These are phyloP conservation scores for Macrosoma leucophasiata DNA, from an alignment of 2,888 invertebrate species.

Conservation along the genomic window DNA sequence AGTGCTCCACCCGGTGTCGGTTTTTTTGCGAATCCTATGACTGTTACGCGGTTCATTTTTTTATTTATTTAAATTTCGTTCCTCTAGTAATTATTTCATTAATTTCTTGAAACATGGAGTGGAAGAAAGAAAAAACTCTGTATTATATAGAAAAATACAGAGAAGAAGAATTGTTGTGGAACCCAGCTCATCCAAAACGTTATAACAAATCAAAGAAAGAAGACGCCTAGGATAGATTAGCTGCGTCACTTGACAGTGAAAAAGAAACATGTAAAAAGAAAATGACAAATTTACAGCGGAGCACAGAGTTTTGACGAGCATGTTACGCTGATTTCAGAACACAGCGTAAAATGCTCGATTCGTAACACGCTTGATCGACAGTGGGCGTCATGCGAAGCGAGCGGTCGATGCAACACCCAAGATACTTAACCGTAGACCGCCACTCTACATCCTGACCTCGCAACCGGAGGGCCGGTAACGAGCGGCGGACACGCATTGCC, in stretches of 20 bases:
- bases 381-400: too few species aligned
- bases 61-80: slow-evolving; percentile 14
- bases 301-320: too few species aligned
- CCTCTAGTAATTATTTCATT: slow-evolving; percentile 10
- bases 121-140: slow-evolving; percentile 24
- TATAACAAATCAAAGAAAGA: slow-evolving; percentile 29
- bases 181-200: slow-evolving; percentile 25
- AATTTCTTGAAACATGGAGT: slow-evolving; percentile 26
- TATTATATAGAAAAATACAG: slow-evolving; percentile 27
- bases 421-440: too few species aligned
- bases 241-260: slow-evolving; percentile 18
- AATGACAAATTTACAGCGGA: slow-evolving; percentile 25
- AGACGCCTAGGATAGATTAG: slow-evolving; percentile 27
- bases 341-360: too few species aligned
- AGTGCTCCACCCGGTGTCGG: slow-evolving; percentile 24
- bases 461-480: too few species aligned
- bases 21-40: slow-evolving; percentile 26
- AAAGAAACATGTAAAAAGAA: slow-evolving; percentile 24
- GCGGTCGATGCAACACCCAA: too few species aligned
- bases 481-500: too few species aligned
- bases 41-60: slow-evolving; percentile 26
- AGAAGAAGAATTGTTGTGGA: slow-evolving; percentile 26
- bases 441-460: too few species aligned
- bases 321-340: too few species aligned
- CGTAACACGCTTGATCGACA: too few species aligned